Percentiles rank a stretch among this genome's conserved stretches.
Evolutionary conservation across 1,140 invertebrate species (phyloP).

Genomic region (Pectinophora gossypiella): DNA sequence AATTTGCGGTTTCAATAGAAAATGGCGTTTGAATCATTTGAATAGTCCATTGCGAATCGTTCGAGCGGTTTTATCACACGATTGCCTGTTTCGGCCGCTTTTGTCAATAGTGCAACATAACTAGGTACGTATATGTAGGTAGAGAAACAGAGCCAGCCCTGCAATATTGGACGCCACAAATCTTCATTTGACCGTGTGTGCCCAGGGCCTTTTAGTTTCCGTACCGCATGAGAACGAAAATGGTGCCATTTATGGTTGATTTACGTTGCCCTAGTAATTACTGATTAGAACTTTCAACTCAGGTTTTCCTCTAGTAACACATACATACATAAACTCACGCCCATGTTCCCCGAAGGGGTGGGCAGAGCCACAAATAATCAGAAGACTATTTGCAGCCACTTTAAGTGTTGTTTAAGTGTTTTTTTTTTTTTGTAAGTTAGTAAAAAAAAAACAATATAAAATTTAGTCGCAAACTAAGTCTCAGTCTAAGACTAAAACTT

Average conservation of each 20-base stretch:
- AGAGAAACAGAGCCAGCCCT: background rate
- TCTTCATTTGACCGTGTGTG: constrained; percentile 48
- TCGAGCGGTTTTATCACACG: background rate
- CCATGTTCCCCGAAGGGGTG: too few species aligned
- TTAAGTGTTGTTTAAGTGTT: too few species aligned
- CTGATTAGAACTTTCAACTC: constrained; percentile 17
- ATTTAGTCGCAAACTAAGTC: too few species aligned
- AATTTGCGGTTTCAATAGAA: too few species aligned
- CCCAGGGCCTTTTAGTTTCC: constrained; percentile 31
- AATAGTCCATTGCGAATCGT: background rate
- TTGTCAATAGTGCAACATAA: background rate
- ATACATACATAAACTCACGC: too few species aligned
- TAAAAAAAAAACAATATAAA: too few species aligned
- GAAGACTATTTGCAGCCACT: too few species aligned
- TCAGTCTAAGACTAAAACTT: too few species aligned
- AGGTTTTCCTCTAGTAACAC: too few species aligned
- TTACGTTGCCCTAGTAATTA: constrained; percentile 35
- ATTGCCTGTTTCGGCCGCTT: background rate
- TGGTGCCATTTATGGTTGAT: constrained; percentile 37
- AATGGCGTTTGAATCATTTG: background rate
- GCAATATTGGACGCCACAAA: constrained; percentile 46
- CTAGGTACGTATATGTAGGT: background rate
- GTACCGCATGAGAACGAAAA: constrained; percentile 31
- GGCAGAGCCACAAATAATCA: too few species aligned
- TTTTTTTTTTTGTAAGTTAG: too few species aligned